Evolutionary conservation across 1,140 invertebrate genomes (phyloP).

Genomic region (Frieseomelitta varia): DNA sequence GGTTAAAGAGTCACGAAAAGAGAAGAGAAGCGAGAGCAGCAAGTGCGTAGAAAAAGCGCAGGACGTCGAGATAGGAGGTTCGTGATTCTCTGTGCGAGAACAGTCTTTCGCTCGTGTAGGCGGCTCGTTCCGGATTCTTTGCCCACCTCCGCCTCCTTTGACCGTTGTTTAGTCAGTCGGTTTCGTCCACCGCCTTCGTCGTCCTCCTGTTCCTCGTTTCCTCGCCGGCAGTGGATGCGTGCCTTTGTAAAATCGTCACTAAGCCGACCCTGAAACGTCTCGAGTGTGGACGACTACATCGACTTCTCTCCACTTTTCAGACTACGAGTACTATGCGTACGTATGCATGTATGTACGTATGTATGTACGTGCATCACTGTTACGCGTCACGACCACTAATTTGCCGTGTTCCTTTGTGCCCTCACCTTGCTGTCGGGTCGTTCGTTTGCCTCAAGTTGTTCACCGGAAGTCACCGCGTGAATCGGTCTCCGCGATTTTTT

Average conservation of each 20-base stretch:
- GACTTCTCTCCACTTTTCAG: conserved; percentile 2
- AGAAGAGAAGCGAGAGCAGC: not conserved
- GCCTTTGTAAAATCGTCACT: conserved; percentile 48
- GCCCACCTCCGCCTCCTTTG: conserved; percentile 20
- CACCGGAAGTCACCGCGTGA: not conserved
- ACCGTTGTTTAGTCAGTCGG: conserved; percentile 29
- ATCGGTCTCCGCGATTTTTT: not conserved
- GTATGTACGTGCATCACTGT: too few relatives aligned
- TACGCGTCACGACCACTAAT: conserved; percentile 19
- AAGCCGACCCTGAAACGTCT: conserved; percentile 31
- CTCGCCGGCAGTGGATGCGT: conserved; percentile 21
- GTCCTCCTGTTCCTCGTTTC: conserved; percentile 4
- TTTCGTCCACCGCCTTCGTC: conserved; percentile 36
- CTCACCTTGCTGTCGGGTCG: too few relatives aligned
- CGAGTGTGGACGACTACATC: conserved; percentile 40
- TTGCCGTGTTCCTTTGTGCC: not conserved
- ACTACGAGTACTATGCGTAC: not conserved
- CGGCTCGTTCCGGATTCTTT: conserved; percentile 62
- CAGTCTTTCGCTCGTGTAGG: conserved; percentile 41
- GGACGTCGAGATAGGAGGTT: conserved; percentile 9
- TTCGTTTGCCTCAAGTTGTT: not conserved
- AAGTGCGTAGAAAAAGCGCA: conserved; percentile 14
- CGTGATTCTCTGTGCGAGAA: conserved; percentile 20
- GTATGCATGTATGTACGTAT: too few relatives aligned
- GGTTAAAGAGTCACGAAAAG: not conserved